phyloP scores from a whole-genome alignment of 2,797 vertebrate species.

The Schizopygopsis pylzovi region DNA sequence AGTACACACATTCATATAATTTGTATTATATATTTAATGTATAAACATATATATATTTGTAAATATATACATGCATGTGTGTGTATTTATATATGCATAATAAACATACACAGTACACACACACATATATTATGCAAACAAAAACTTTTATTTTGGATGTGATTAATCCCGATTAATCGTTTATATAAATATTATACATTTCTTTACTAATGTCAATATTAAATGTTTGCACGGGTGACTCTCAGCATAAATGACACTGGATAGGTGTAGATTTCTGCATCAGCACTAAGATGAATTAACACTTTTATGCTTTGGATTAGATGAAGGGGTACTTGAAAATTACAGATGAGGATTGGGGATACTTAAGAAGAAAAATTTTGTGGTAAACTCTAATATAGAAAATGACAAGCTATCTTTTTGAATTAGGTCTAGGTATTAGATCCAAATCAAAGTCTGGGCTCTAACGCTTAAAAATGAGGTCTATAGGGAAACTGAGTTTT shows the following conservation, averaged over 20 bases:
- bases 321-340: not conserved
- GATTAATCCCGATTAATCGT: not conserved
- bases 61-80: too few species aligned
- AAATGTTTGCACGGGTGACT: not conserved
- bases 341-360: not conserved
- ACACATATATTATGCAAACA: not conserved
- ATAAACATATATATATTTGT: too few species aligned
- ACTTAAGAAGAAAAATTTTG: not conserved
- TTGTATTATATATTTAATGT: too few species aligned
- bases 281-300: not conserved
- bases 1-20: too few species aligned
- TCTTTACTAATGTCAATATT: not conserved
- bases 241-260: not conserved
- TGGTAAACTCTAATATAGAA: not conserved
- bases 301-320: not conserved
- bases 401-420: not conserved
- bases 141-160: not conserved
- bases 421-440: slow-evolving; percentile 5
- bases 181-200: not conserved
- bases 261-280: not conserved
- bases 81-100: too few species aligned
- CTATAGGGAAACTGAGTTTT: slow-evolving; percentile 46
- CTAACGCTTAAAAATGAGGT: not conserved
- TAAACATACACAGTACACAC: not conserved
- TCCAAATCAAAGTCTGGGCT: slow-evolving; percentile 7